A percentile compares a stretch with the other conserved stretches of the same genome.
Evolutionary conservation across 2,888 invertebrate genomes (phyloP).

Genomic region (Dasypolia templi): DNA sequence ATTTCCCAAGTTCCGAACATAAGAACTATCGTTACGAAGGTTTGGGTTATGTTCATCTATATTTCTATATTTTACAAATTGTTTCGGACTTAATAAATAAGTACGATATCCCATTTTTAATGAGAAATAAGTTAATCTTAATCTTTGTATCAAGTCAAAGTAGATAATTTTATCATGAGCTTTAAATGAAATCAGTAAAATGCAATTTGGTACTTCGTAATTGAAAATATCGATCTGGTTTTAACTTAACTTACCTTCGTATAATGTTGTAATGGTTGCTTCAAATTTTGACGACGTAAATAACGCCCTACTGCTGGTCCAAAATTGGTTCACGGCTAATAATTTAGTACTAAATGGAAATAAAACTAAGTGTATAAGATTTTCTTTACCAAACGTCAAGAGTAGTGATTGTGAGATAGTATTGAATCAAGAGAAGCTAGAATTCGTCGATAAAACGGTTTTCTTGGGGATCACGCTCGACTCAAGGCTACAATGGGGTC

Average conservation of each 20-base stretch:
- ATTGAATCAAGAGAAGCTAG: too few relatives aligned
- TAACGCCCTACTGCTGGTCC: too few relatives aligned
- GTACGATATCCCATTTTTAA: background rate
- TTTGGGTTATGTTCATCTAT: slow-evolving; percentile 33
- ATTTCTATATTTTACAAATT: slow-evolving; percentile 35
- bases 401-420: too few relatives aligned
- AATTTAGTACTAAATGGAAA: too few relatives aligned
- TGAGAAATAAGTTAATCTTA: background rate
- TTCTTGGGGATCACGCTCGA: too few relatives aligned
- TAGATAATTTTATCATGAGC: background rate
- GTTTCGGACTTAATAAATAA: background rate
- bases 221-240: slow-evolving; percentile 2
- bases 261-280: too few relatives aligned
- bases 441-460: too few relatives aligned
- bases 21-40: slow-evolving; percentile 44
- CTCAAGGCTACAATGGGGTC: too few relatives aligned
- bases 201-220: background rate
- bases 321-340: too few relatives aligned
- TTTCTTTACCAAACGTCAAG: too few relatives aligned
- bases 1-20: slow-evolving; percentile 40
- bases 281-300: too few relatives aligned
- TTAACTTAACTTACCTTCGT: background rate
- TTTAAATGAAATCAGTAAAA: background rate
- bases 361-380: too few relatives aligned
- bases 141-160: background rate